Evolutionary conservation across 2,888 invertebrate species (phyloP), one percentile per base, ranked within the genome.

Genomic region (Erebia aethiops): DNA sequence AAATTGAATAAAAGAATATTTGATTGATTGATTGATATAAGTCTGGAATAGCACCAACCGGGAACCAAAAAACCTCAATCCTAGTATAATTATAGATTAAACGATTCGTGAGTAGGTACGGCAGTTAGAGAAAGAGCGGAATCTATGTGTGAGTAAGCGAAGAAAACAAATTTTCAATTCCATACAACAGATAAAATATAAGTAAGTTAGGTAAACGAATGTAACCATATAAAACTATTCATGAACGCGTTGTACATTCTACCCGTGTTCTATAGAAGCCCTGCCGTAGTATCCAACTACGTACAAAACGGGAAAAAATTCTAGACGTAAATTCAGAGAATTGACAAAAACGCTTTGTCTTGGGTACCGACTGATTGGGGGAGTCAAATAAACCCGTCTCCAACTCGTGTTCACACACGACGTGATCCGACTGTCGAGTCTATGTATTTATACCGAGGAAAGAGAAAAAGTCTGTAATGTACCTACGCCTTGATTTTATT

Each of bases 281-380:
- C 56, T 65, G 71, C 63, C 62, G 64, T 69, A 64, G 73, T 75
- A 75, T 75, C 62, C 73, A 73, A 18, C 46, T 71, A 75, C 67
- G 69, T 74, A 77, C 77, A 75, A 76, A 80, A 75, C 70, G 73
- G 71, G 43, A 71, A 72, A 75, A 78, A 78, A 75, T 73, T 77
- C 76, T 72, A 75, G 74, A 71, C 70, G 74, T 72, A 76, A 35
- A 77, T 79, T 78, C 77, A 69, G 73, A 77, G 79, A 80, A 83
- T 84, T 81, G 79, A 81, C 78, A 81, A 82, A 83, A 83, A 77
- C 81, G 82, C 85, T 87, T 89, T 87, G 87, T 88, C 87, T 85
- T 79, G 81, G 77, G 80, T 81, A 81, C 84, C 82, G 80, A 78
- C 88, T 90, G 91, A 91, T 91, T 90, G 90, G 86, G 87, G 86